phyloP scores from a whole-genome alignment of 2,113 vertebrate species.

The Choloepus hoffmanni region DNA sequence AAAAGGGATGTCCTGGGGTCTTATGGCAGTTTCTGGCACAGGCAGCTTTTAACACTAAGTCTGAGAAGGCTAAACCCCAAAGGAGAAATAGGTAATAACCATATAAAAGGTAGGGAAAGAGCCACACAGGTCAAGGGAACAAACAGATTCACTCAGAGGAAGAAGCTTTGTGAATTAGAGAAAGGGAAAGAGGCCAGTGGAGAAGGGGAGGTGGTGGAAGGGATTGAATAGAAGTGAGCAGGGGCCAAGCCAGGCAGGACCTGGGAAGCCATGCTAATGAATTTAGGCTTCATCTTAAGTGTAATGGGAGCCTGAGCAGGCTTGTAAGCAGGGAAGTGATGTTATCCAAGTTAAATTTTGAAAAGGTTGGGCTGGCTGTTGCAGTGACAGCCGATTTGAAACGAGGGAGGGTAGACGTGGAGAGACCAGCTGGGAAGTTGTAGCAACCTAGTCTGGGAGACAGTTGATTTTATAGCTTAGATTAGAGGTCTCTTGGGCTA shows the following conservation, averaged over 20 bases:
- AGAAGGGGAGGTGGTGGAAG: not conserved
- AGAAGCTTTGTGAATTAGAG: not conserved
- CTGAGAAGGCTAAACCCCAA: not conserved
- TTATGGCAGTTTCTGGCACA: not conserved
- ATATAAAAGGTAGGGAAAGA: not conserved
- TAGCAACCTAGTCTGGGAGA: not conserved
- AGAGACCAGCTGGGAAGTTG: not conserved
- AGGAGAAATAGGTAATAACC: not conserved
- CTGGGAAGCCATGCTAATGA: not conserved
- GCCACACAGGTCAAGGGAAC: not conserved
- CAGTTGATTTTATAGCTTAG: not conserved
- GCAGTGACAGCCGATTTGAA: not conserved
- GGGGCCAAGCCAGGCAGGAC: not conserved
- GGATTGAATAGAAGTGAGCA: not conserved
- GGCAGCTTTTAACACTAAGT: not conserved
- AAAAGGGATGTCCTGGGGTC: not conserved
- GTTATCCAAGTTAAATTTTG: conserved; percentile 47
- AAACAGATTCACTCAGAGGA: not conserved
- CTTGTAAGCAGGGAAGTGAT: conserved; percentile 3
- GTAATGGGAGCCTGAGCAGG: not conserved
- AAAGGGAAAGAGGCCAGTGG: not conserved
- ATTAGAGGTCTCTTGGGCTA: not conserved
- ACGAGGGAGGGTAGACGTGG: not conserved
- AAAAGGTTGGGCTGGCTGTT: conserved; percentile 56
- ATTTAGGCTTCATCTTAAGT: not conserved